These are phyloP conservation scores for Macrotrachela quadricornifera DNA, from an alignment of 1,140 invertebrate genomes.

Conservation along the genomic window DNA sequence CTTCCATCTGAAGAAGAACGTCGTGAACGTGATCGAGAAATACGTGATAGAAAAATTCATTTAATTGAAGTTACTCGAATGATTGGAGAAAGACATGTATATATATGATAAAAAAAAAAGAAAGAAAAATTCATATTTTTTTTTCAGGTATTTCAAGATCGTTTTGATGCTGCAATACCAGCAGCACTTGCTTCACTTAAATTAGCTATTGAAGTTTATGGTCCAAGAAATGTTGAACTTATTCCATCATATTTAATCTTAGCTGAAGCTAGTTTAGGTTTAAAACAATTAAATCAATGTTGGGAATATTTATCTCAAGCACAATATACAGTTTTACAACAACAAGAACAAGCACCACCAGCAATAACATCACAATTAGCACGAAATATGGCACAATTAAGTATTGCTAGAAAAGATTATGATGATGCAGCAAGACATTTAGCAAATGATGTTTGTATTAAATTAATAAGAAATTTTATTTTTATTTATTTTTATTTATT, in stretches of 20 bases:
- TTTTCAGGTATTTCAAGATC: conserved; percentile 22
- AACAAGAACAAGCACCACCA: conserved; percentile 16
- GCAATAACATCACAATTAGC: conserved; percentile 29
- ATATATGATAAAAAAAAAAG: background rate
- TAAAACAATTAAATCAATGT: conserved; percentile 24
- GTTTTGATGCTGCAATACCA: conserved; percentile 28
- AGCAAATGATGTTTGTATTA: conserved; percentile 25
- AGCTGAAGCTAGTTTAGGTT: conserved; percentile 28
- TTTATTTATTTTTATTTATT: conserved; percentile 8
- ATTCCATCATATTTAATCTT: conserved; percentile 31
- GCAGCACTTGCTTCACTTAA: conserved; percentile 28
- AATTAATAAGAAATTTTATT: background rate
- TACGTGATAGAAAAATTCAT: conserved; percentile 9
- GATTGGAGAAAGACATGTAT: conserved; percentile 8
- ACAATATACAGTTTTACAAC: conserved; percentile 30
- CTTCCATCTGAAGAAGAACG: conserved; percentile 28
- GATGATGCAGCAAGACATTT: conserved; percentile 22
- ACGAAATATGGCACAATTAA: conserved; percentile 26
- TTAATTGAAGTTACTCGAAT: conserved; percentile 2
- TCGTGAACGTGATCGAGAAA: conserved; percentile 12
- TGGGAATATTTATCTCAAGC: conserved; percentile 30
- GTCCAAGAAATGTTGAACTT: conserved; percentile 25
- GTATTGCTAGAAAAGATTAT: conserved; percentile 29
- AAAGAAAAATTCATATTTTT: background rate
- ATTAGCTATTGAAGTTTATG: conserved; percentile 28